Percentiles rank a stretch among this genome's conserved stretches.
Evolutionary conservation across 1,140 invertebrate genomes (phyloP).

Genomic region (Sinonovacula constricta): DNA sequence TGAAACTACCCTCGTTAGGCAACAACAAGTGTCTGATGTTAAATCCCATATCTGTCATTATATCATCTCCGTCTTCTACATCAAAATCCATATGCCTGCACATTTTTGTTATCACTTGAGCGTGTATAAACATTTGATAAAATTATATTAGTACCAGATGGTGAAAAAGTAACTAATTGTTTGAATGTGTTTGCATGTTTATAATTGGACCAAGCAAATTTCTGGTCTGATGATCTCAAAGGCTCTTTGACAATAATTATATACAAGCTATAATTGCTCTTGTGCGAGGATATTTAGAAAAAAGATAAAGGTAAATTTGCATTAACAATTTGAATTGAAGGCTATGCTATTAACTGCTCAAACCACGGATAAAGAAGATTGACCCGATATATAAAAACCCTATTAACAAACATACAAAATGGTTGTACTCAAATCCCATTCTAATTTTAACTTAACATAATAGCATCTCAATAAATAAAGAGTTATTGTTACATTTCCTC

Average conservation of each 20-base stretch:
- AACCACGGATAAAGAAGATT: constrained; percentile 22
- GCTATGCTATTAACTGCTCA: background rate
- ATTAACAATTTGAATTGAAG: constrained; percentile 2
- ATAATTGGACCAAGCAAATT: constrained; percentile 34
- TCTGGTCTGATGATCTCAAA: constrained; percentile 15
- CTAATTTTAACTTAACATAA: constrained; percentile 20
- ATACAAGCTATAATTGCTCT: constrained; percentile 27
- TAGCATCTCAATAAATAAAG: constrained; percentile 28
- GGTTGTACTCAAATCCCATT: constrained; percentile 1
- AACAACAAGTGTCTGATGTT: constrained; percentile 12
- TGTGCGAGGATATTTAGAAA: constrained; percentile 9
- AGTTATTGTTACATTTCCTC: background rate
- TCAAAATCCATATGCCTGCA: constrained; percentile 7
- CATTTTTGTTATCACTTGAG: background rate
- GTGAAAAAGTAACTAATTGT: too few relatives aligned
- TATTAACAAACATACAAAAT: constrained; percentile 8
- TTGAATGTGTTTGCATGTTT: too few relatives aligned
- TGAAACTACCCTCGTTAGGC: constrained; percentile 5
- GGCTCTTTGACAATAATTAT: constrained; percentile 26
- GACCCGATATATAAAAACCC: constrained; percentile 16
- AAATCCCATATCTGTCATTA: constrained; percentile 28
- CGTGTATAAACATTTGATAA: constrained; percentile 14
- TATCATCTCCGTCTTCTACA: constrained; percentile 10
- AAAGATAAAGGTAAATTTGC: background rate
- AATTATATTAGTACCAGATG: constrained; percentile 12